A percentile compares a stretch with the other conserved stretches of the same genome.
Conservation (phyloP, 1,140 invertebrate species). For the Helicorthomorpha holstii region DNA sequence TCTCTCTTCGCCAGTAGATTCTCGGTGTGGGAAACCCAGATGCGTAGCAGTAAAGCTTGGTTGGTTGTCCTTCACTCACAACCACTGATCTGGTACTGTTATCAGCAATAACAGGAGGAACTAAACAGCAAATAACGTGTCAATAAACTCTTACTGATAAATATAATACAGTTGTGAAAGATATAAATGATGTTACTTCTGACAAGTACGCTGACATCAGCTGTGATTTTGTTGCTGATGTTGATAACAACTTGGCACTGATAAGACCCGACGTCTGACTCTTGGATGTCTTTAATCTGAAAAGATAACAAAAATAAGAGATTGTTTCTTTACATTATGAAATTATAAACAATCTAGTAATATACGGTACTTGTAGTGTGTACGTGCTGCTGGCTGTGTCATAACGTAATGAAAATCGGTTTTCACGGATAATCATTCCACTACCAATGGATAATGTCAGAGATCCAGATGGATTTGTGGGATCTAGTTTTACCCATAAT, state of each 20-base stretch:
- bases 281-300: constrained; percentile 84
- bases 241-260: constrained; percentile 70
- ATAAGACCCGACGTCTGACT: constrained; percentile 76
- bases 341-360: too few relatives aligned
- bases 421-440: constrained; percentile 65
- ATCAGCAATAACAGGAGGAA: constrained; percentile 78
- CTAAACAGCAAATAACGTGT: constrained; percentile 11
- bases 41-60: constrained; percentile 72
- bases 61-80: constrained; percentile 56
- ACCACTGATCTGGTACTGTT: constrained; percentile 76
- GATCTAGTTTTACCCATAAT: constrained; percentile 56
- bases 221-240: constrained; percentile 54
- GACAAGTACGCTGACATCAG: constrained; percentile 65
- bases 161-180: background rate
- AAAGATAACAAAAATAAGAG: too few relatives aligned
- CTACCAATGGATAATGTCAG: constrained; percentile 58
- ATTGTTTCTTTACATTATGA: background rate
- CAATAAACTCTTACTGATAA: background rate
- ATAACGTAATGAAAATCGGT: constrained; percentile 63
- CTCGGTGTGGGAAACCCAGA: constrained; percentile 45
- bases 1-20: constrained; percentile 80
- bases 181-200: constrained; percentile 23
- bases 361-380: constrained; percentile 44
- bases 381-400: constrained; percentile 60
- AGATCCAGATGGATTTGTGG: constrained; percentile 31